Base-by-base conservation (phyloP, 2,888 invertebrate genomes). In the Netelia fuscicornis region DNA sequence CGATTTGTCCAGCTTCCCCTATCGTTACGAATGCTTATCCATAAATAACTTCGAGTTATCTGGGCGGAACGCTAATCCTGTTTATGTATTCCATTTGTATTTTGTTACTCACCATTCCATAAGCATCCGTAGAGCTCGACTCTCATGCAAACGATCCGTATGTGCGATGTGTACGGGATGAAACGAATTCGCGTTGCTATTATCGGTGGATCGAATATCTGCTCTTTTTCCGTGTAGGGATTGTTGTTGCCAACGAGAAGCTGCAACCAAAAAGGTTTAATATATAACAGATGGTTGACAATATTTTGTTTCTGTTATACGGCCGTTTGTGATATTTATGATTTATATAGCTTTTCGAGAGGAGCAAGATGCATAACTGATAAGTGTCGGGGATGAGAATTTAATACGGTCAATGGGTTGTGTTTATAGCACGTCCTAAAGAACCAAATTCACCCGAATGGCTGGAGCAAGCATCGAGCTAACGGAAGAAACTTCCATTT, bases 101-200 rank as follows among this genome's bases (percentile, higher is more conserved):
- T 23, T 6, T 92, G 89, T 89, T 89, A 95, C 95, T 96, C 93
- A 97, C 97, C 97, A 94, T 95, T 95, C 96, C 96, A 97, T 87
- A 94, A 94, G 94, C 98, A 98, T 81, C 98, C 98, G 88, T 97
- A 96, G 88, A 98, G 94, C 94, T 98, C 98, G 71, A 97, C 96
- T 86, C 98, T 94, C 95, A 98, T 95, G 93, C 98, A 98, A 86
- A 97, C 97, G 3, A 96, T 97, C 85, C 97, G 95, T 88, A 96
- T 96, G 92, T 97, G 96, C 84, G 96, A 95, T 86, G 97, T 97
- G 94, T 96, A 97, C 9, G 98, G 98, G 90, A 97, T 95, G 92
- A 98, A 96, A 85, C 98, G 96, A 86, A 98, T 95, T 93, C 96
- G 96, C 81, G 96, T 95, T 60, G 97, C 97, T 83, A 97, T 95